Evolutionary conservation across 2,113 vertebrate genomes (phyloP).

Genomic region (Amphilophus citrinellus): DNA sequence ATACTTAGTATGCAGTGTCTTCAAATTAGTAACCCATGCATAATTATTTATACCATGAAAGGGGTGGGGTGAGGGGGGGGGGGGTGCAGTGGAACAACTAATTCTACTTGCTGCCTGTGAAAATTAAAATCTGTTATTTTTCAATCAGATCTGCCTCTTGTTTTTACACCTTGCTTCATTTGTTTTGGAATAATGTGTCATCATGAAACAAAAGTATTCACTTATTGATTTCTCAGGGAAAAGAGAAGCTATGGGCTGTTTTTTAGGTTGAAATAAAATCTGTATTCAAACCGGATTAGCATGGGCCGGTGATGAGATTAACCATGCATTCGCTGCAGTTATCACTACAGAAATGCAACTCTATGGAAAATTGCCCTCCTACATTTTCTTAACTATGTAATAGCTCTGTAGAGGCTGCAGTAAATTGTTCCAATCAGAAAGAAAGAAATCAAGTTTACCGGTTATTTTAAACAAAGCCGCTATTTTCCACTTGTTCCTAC

Average conservation of each 20-base stretch:
- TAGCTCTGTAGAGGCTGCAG: constrained; percentile 6
- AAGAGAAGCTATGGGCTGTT: constrained; percentile 32
- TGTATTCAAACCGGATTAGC: constrained; percentile 42
- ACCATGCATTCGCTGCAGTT: not conserved
- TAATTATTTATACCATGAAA: constrained; percentile 94
- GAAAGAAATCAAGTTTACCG: constrained; percentile 21
- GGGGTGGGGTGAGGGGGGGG: not conserved
- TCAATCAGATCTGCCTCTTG: constrained; percentile 78
- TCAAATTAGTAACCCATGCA: constrained; percentile 93
- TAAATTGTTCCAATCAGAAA: constrained; percentile 29
- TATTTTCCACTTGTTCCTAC: constrained; percentile 30
- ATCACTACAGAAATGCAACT: constrained; percentile 16
- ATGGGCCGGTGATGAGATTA: constrained; percentile 42
- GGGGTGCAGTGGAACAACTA: constrained; percentile 88
- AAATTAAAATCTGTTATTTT: constrained; percentile 87
- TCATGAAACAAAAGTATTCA: constrained; percentile 66
- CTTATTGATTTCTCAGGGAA: constrained; percentile 66
- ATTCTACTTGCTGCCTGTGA: constrained; percentile 91
- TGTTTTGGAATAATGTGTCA: constrained; percentile 70
- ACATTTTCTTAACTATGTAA: constrained; percentile 18
- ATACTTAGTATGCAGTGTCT: constrained; percentile 92
- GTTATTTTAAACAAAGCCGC: constrained; percentile 17
- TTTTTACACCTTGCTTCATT: constrained; percentile 84
- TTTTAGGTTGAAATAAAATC: constrained; percentile 46
- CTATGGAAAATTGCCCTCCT: not conserved